phyloP scores from a whole-genome alignment of 2,888 invertebrate species.

The Agrotis segetum region DNA sequence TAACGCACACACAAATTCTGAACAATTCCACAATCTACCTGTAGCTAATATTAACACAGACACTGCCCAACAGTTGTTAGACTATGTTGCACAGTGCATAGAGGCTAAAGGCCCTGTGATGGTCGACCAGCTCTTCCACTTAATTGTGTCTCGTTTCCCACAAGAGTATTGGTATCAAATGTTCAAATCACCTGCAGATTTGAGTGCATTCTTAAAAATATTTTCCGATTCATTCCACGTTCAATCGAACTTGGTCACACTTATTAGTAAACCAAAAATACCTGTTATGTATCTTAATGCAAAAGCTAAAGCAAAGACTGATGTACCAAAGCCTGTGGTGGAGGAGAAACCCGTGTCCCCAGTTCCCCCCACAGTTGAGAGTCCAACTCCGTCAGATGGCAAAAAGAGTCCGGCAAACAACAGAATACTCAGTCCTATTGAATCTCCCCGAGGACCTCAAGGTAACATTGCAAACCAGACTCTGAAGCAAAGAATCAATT shows the following conservation, averaged over 20 bases:
- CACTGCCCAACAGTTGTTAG: constrained; percentile 95
- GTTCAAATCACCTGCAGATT: constrained; percentile 97
- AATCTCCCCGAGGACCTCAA: constrained; percentile 88
- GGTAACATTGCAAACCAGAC: constrained; percentile 93
- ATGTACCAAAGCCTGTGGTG: constrained; percentile 86
- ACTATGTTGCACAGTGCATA: constrained; percentile 95
- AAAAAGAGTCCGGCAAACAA: constrained; percentile 85
- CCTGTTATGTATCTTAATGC: constrained; percentile 91
- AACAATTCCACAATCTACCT: constrained; percentile 93
- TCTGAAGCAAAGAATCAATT: constrained; percentile 97
- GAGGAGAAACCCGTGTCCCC: constrained; percentile 84
- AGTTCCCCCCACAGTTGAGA: constrained; percentile 80
- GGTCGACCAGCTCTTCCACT: constrained; percentile 96
- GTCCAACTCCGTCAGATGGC: constrained; percentile 88
- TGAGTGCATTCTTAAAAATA: constrained; percentile 97
- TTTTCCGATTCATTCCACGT: constrained; percentile 98
- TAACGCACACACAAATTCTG: constrained; percentile 92
- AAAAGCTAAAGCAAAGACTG: constrained; percentile 88
- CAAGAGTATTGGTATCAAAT: constrained; percentile 96
- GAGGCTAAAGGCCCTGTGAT: constrained; percentile 95
- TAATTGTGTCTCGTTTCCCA: constrained; percentile 94
- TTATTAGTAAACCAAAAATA: constrained; percentile 94
- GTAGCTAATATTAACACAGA: constrained; percentile 95
- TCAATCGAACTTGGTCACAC: constrained; percentile 97
- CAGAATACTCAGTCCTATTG: constrained; percentile 89